Evolutionary conservation across 2,888 invertebrate species (phyloP).

Genomic region (Acronicta alni): DNA sequence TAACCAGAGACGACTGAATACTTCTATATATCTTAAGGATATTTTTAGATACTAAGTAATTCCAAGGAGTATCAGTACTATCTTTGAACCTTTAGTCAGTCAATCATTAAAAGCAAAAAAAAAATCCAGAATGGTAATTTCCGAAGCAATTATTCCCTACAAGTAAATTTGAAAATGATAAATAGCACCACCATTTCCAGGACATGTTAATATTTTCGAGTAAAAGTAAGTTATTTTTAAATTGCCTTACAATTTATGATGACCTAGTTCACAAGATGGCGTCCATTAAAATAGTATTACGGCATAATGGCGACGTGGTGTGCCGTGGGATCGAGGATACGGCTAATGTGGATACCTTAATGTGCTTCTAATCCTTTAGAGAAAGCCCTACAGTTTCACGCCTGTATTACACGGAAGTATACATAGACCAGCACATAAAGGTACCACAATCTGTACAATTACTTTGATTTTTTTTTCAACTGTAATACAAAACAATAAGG

Average conservation of each 20-base stretch:
- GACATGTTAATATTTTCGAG: slow-evolving; percentile 39
- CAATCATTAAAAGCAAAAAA: too few species aligned
- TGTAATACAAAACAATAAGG: too few species aligned
- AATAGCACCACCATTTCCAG: slow-evolving; percentile 12
- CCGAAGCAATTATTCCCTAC: slow-evolving; percentile 8
- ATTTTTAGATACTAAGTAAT: too few species aligned
- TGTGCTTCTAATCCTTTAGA: slow-evolving; percentile 35
- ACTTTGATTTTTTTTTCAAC: too few species aligned
- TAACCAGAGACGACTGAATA: too few species aligned
- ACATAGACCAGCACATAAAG: too few species aligned
- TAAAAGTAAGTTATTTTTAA: slow-evolving; percentile 44
- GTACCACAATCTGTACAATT: too few species aligned
- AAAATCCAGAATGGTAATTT: background rate
- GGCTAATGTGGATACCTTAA: slow-evolving; percentile 26
- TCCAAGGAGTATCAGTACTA: too few species aligned
- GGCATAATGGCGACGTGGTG: slow-evolving; percentile 53
- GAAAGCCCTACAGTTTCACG: too few species aligned
- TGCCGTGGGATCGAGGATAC: slow-evolving; percentile 47
- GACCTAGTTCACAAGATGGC: slow-evolving; percentile 57
- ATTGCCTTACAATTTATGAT: slow-evolving; percentile 50
- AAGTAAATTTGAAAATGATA: slow-evolving; percentile 21
- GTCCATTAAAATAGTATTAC: slow-evolving; percentile 67
- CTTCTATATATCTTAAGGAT: too few species aligned
- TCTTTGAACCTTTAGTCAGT: too few species aligned
- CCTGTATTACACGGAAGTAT: too few species aligned